Percentiles rank a stretch among this genome's conserved stretches.
These are phyloP conservation scores for Hydrozoanthus gracilis DNA, from an alignment of 92 coral and sea anemone species.

Conservation along the genomic window DNA sequence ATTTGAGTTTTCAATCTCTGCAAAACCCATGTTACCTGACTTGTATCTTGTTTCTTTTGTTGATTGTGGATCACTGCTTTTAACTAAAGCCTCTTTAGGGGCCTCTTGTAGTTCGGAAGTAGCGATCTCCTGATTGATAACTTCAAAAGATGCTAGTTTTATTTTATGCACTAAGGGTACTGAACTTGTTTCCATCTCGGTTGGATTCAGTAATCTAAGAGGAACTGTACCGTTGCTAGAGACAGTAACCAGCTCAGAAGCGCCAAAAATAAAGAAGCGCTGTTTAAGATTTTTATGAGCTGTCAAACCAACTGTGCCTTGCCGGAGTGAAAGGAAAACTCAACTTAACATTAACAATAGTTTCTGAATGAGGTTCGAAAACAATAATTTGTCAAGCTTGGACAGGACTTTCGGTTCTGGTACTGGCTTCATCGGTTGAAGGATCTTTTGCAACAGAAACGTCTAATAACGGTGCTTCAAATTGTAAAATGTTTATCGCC, in stretches of 20 bases:
- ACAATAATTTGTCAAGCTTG: too few relatives aligned
- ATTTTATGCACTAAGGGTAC: too few relatives aligned
- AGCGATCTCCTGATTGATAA: not conserved
- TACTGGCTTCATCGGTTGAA: not conserved
- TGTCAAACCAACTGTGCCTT: not conserved
- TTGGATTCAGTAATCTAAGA: not conserved
- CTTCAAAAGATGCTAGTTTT: not conserved
- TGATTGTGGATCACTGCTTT: not conserved
- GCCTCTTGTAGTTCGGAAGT: not conserved
- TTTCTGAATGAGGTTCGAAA: not conserved
- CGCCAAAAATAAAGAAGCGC: not conserved
- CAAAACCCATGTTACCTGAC: not conserved
- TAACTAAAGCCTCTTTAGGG: too few relatives aligned
- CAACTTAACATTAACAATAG: too few relatives aligned
- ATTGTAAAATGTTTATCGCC: not conserved
- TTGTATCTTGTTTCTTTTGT: not conserved
- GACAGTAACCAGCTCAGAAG: not conserved
- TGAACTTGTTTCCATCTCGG: not conserved
- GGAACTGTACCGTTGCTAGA: not conserved
- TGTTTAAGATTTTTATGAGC: not conserved
- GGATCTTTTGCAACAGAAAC: conserved; percentile 4
- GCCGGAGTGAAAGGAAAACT: not conserved
- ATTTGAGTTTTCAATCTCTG: not conserved
- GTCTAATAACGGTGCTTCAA: not conserved
- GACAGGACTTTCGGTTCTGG: not conserved